These are phyloP conservation scores for Enteromius anoplus DNA, from an alignment of 2,797 vertebrate genomes.

Conservation along the genomic window DNA sequence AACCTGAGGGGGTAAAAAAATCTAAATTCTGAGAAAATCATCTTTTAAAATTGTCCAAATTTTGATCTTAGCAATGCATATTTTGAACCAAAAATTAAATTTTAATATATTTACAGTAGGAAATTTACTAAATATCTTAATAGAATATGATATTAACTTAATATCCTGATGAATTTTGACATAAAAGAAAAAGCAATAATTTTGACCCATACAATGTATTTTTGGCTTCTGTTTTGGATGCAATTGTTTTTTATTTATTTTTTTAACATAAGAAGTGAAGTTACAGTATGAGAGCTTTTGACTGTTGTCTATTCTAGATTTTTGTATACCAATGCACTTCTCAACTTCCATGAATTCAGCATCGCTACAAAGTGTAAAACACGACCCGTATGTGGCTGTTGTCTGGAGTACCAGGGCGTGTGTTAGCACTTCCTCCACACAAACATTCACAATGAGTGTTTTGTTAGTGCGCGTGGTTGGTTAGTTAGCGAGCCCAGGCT, in stretches of 20 bases:
- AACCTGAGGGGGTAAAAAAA: too few relatives aligned
- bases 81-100: too few relatives aligned
- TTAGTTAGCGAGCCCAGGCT: conserved; percentile 40
- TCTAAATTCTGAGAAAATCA: too few relatives aligned
- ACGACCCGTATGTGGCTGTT: not conserved
- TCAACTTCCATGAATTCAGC: conserved; percentile 7
- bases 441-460: conserved; percentile 33
- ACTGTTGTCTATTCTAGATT: not conserved
- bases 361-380: conserved; percentile 21
- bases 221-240: too few relatives aligned
- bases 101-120: too few relatives aligned
- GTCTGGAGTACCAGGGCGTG: conserved; percentile 24
- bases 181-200: too few relatives aligned
- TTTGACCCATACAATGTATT: too few relatives aligned
- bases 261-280: not conserved
- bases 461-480: conserved; percentile 20
- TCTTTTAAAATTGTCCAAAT: too few relatives aligned
- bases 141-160: too few relatives aligned
- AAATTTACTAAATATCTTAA: too few relatives aligned
- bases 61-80: too few relatives aligned
- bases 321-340: not conserved
- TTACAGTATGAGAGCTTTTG: not conserved
- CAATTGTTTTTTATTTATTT: not conserved
- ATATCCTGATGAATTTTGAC: too few relatives aligned
- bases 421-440: conserved; percentile 38